Conservation (phyloP, 2,113 vertebrate species). For the Cyanoderma ruficeps region DNA sequence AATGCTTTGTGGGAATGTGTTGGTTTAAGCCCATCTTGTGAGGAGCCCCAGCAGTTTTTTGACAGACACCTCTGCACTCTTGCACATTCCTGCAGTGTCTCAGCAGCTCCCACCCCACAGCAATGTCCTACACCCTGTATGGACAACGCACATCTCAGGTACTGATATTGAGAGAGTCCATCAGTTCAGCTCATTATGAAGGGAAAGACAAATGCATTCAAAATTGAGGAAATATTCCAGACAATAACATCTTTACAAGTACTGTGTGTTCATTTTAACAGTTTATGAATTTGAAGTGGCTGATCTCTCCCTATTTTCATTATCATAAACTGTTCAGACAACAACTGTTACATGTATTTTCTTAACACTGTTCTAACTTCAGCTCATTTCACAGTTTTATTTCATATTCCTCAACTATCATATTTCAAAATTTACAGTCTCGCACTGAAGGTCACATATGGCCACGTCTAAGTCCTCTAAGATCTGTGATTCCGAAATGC, state of each 20-base stretch:
- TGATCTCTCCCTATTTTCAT: background rate
- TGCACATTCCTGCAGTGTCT: background rate
- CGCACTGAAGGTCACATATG: background rate
- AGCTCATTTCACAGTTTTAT: background rate
- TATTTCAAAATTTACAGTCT: background rate
- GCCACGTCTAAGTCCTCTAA: background rate
- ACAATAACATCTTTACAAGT: background rate
- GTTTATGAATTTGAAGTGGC: background rate
- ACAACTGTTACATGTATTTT: background rate
- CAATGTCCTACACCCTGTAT: background rate
- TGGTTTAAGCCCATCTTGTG: background rate
- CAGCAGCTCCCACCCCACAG: background rate
- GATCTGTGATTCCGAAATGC: background rate
- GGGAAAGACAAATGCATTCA: background rate
- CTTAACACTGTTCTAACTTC: background rate
- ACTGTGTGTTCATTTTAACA: background rate
- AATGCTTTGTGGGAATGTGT: rapidly evolving
- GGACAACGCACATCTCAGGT: background rate
- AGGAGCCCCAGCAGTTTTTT: background rate
- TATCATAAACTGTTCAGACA: background rate
- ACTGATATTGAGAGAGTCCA: background rate
- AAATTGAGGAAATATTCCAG: background rate
- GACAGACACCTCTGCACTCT: background rate
- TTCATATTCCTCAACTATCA: background rate
- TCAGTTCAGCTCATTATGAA: background rate